Conservation (phyloP, 1,140 invertebrate genomes). For the Daktulosphaira vitifoliae region DNA sequence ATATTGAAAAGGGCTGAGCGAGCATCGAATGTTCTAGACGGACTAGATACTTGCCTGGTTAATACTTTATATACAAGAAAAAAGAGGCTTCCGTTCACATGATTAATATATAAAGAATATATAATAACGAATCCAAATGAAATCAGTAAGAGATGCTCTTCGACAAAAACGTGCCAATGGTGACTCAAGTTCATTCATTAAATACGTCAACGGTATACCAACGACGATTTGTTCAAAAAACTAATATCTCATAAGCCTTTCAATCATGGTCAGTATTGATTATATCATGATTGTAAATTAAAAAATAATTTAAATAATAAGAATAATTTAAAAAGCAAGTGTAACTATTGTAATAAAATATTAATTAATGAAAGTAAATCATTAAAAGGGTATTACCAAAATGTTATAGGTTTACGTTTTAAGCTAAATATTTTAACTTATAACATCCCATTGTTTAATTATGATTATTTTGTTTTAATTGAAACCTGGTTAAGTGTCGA, state of each 20-base stretch:
- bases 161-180: too few species aligned
- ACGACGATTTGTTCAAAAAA: conserved; percentile 1
- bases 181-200: not conserved
- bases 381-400: not conserved
- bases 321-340: not conserved
- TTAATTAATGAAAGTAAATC: not conserved
- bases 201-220: too few species aligned
- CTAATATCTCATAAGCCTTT: not conserved
- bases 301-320: not conserved
- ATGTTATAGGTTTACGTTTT: not conserved
- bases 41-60: too few species aligned
- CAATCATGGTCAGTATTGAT: not conserved
- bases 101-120: too few species aligned
- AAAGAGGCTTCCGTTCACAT: too few species aligned
- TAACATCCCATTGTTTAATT: not conserved
- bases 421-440: not conserved
- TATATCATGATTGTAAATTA: not conserved
- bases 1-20: too few species aligned
- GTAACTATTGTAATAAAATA: not conserved
- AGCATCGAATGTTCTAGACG: too few species aligned
- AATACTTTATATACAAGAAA: too few species aligned
- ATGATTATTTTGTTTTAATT: not conserved
- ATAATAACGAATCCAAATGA: too few species aligned
- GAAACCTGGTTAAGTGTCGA: not conserved
- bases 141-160: too few species aligned